Percentiles rank a stretch among this genome's conserved stretches.
Evolutionary conservation across 2,888 invertebrate genomes (phyloP).

Genomic region (Criorhina ranunculi): DNA sequence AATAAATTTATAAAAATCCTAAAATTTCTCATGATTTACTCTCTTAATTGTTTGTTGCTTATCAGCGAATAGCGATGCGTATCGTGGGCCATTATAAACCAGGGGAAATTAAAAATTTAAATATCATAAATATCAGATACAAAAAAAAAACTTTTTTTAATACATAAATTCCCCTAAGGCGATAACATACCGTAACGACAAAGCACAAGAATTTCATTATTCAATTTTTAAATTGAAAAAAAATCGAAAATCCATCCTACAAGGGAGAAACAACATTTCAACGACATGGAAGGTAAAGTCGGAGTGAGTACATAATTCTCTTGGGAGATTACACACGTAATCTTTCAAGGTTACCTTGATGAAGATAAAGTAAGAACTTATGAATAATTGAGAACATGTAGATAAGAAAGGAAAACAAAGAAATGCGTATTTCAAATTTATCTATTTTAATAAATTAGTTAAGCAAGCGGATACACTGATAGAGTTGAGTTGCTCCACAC

Average conservation of each 20-base stretch:
- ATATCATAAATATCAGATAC: too few species aligned
- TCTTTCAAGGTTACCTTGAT: background rate
- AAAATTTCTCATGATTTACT: too few species aligned
- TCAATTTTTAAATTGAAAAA: background rate
- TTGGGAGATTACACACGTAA: background rate
- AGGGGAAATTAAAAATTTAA: too few species aligned
- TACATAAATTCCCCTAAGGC: background rate
- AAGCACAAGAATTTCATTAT: constrained; percentile 20
- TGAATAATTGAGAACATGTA: constrained; percentile 7
- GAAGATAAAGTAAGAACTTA: background rate
- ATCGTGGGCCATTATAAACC: too few species aligned
- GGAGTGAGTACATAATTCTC: background rate
- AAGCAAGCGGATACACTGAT: too few species aligned
- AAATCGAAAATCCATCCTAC: background rate
- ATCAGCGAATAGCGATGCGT: too few species aligned
- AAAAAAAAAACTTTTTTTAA: background rate
- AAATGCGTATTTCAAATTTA: background rate
- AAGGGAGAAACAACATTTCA: background rate
- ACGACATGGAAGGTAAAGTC: too few species aligned
- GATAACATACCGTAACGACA: background rate
- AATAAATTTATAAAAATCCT: too few species aligned
- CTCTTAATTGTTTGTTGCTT: too few species aligned
- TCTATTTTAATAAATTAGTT: too few species aligned
- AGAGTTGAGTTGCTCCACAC: too few species aligned
- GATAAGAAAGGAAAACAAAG: background rate